A percentile compares a stretch with the other conserved stretches of the same genome.
phyloP scores from a whole-genome alignment of 2,797 vertebrate species.

The Rhynchotus rufescens region DNA sequence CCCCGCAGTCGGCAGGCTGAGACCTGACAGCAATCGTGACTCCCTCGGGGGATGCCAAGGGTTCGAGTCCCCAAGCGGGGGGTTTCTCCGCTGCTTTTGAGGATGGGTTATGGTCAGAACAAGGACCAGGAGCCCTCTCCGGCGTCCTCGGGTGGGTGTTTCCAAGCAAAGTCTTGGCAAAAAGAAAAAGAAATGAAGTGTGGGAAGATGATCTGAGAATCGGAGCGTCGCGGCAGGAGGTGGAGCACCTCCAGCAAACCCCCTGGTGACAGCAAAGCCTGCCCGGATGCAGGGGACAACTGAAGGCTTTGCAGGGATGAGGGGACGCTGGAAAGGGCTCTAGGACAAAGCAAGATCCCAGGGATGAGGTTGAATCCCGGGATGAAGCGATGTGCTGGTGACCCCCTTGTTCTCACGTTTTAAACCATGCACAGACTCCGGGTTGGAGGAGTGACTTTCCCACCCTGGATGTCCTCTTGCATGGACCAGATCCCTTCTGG shows the following conservation, averaged over 20 bases:
- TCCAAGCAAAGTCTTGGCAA: background rate
- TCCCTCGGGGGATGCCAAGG: rapidly evolving
- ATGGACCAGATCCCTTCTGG: background rate
- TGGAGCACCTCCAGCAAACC: background rate
- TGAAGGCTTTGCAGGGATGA: background rate
- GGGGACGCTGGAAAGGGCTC: rapidly evolving
- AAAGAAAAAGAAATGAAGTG: background rate
- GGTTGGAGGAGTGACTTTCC: rapidly evolving
- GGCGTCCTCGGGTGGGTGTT: background rate
- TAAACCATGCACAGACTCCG: background rate
- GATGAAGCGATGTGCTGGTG: background rate
- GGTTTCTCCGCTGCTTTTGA: background rate
- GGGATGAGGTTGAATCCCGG: rapidly evolving
- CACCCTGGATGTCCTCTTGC: background rate
- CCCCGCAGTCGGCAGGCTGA: background rate
- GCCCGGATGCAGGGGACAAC: background rate
- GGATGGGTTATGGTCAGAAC: background rate
- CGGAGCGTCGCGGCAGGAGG: background rate
- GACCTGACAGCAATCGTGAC: rapidly evolving
- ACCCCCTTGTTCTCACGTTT: background rate
- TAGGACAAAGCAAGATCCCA: background rate
- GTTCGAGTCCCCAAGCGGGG: background rate
- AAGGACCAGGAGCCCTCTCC: background rate
- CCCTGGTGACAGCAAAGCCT: background rate
- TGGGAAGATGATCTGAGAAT: background rate